phyloP scores from a whole-genome alignment of 1,140 invertebrate genomes.

The Polypedilum vanderplanki region DNA sequence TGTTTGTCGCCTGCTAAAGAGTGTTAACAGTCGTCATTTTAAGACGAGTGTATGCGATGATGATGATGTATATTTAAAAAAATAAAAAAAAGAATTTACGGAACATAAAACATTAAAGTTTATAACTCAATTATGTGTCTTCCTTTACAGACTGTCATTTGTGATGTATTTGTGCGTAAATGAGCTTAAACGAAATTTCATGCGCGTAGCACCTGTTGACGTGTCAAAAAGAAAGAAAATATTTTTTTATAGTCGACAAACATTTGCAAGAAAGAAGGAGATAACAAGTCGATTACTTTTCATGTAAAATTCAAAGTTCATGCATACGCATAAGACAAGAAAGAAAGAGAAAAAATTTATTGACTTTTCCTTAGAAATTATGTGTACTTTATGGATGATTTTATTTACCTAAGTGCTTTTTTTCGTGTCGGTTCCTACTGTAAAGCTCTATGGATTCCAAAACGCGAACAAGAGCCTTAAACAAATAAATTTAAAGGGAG shows the following conservation, averaged over 20 bases:
- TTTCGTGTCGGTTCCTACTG: not conserved
- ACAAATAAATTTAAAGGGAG: no score
- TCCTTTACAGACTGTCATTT: not conserved
- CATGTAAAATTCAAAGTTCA: not conserved
- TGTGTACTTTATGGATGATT: not conserved
- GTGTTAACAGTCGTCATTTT: not conserved
- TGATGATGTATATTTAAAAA: not conserved
- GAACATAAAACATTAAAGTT: constrained; percentile 26
- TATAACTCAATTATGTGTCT: constrained; percentile 24
- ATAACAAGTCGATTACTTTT: no score
- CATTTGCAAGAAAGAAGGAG: no score
- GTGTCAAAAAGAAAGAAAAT: not conserved
- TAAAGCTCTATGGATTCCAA: not conserved
- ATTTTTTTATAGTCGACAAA: no score
- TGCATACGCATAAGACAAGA: not conserved
- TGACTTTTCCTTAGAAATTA: constrained; percentile 11
- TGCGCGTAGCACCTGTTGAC: constrained; percentile 22
- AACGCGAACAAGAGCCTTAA: not conserved
- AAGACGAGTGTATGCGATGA: not conserved
- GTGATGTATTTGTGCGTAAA: not conserved
- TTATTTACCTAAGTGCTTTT: not conserved
- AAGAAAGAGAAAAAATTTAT: not conserved
- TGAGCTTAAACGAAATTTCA: constrained; percentile 21
- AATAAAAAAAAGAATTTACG: not conserved
- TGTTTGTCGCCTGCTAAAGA: not conserved